Base-by-base conservation (phyloP, 2,113 vertebrate species). In the Glaucidium brasilianum region DNA sequence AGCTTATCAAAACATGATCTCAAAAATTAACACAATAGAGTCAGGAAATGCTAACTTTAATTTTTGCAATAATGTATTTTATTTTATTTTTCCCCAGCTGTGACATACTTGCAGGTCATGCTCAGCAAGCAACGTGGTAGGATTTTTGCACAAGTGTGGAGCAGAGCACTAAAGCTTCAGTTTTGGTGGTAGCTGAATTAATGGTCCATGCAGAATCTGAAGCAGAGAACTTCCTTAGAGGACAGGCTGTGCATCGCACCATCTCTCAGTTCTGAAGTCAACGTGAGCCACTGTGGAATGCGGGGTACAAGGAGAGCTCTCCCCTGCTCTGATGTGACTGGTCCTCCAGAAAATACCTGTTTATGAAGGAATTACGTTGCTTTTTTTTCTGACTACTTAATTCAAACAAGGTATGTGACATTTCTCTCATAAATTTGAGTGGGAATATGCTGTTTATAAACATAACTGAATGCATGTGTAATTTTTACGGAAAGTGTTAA, bases 221-320 rank as follows among this genome's bases (percentile, higher is more conserved):
- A 74, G 25, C 15, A 62, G 55, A 52, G 64, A 49, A 9, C 18
- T 60, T 72, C 30, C 12, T 63, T 52, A 58, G 47, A 71, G 50
- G 12, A 53, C 26, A 32, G 37, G 15, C 18, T 82, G 26, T 25
- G 12, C 17, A 9, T 49, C 53, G 30, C 47, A 79, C 35, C 16
- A 10, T 55, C 43, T 72, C 23, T 45, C 47, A 22, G n/a, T 11
- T 58, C n/a, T 87, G 72, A 75, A 79, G 39, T 19, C 74, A 37
- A 5, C 0, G 0, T 30, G 30, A 78, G 30, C n/a, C 35, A 15
- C n/a, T 71, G 55, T 50, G 60, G 45, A 50, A 26, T 0, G 2
- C 0, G 2, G 60, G 53, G 47, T 37, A 29, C 10, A 14, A 56
- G 25, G 9, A 68, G 66, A 53, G 7, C 22, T 62, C 15, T 39